Evolutionary conservation across 2,113 vertebrate species (phyloP).

Genomic region (Melanerpes formicivorus): DNA sequence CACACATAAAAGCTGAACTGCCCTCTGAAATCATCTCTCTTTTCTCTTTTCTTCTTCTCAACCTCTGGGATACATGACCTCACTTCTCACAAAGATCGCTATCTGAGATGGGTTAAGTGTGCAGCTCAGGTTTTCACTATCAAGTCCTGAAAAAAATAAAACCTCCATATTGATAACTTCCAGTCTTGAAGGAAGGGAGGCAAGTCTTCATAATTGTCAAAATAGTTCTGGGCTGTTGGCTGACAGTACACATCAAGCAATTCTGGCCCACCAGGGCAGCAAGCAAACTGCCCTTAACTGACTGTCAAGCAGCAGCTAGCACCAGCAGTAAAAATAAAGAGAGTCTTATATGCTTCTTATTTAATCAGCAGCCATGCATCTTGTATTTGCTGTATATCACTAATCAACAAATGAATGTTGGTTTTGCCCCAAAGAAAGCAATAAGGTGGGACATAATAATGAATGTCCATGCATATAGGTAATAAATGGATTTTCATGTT

Average conservation of each 20-base stretch:
- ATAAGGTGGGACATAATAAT: constrained; percentile 2
- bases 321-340: neutral
- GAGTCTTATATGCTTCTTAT: neutral
- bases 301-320: neutral
- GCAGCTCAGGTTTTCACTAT: neutral
- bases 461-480: constrained; percentile 2
- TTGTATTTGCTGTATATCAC: neutral
- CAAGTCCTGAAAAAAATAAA: neutral
- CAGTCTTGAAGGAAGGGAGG: neutral
- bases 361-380: neutral
- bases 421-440: constrained; percentile 36
- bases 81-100: neutral
- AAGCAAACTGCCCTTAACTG: neutral
- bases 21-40: neutral
- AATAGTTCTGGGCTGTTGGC: neutral
- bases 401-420: constrained; percentile 21
- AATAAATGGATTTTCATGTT: constrained; percentile 19
- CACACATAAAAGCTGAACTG: neutral
- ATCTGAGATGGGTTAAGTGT: neutral
- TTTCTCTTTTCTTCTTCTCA: neutral
- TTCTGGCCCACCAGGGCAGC: neutral
- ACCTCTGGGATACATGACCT: neutral
- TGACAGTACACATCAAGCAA: neutral
- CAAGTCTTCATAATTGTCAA: neutral
- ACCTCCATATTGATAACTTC: neutral